Conservation (phyloP, 2,888 invertebrate species). For the Saturnia pavonia region DNA sequence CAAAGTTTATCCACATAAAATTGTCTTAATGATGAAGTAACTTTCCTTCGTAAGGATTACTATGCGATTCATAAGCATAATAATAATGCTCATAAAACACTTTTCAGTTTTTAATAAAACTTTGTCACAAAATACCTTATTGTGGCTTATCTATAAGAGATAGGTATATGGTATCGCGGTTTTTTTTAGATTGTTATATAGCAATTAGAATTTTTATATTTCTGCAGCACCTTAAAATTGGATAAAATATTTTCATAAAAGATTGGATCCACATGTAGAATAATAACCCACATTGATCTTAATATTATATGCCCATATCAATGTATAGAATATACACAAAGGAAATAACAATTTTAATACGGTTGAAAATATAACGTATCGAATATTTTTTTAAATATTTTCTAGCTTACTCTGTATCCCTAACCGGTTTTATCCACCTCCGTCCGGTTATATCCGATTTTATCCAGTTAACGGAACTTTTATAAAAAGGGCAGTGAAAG, state of each 20-base stretch:
- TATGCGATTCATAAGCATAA: no score
- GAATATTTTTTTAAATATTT: constrained; percentile 1
- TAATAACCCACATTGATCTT: neutral
- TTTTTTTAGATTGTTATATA: no score
- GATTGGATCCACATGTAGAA: neutral
- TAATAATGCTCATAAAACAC: no score
- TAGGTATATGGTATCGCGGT: no score
- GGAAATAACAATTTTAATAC: neutral
- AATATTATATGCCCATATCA: neutral
- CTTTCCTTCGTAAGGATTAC: no score
- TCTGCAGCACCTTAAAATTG: neutral
- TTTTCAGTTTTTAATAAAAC: no score
- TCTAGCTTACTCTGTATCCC: constrained; percentile 8
- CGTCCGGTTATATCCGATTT: constrained; percentile 26
- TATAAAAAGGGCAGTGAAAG: constrained; percentile 31
- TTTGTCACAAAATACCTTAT: no score
- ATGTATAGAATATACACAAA: neutral
- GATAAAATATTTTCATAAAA: neutral
- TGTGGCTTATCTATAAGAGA: no score
- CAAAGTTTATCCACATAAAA: no score
- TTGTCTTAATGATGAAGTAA: no score
- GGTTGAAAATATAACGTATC: neutral
- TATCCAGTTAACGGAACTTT: constrained; percentile 32
- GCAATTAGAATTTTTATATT: no score
- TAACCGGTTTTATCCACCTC: constrained; percentile 23